Conservation (phyloP, 2,797 vertebrate species). For the Hydrolagus colliei region DNA sequence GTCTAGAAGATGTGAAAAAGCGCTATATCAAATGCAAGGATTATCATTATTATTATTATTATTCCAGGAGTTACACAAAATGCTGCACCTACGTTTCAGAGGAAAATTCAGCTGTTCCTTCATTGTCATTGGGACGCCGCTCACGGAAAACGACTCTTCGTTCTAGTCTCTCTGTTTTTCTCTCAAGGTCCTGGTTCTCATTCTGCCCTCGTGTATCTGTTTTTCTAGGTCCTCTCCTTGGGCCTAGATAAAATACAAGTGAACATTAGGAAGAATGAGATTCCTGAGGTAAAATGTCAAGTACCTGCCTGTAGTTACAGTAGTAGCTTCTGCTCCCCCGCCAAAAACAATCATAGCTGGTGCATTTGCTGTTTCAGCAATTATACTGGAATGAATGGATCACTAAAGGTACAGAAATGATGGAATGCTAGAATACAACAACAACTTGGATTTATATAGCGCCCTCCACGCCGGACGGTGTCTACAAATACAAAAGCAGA, state of each 20-base stretch:
- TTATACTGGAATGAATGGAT: background rate
- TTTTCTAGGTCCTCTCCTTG: conserved; percentile 44
- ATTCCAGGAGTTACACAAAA: too few species aligned
- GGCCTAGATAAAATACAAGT: conserved; percentile 45
- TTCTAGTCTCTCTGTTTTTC: conserved; percentile 50
- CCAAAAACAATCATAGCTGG: too few species aligned
- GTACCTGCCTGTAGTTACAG: background rate
- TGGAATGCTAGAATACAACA: background rate
- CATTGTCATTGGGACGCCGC: conserved; percentile 44
- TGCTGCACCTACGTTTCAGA: conserved; percentile 52
- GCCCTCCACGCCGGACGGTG: background rate
- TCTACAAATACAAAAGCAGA: too few species aligned
- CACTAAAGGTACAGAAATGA: background rate
- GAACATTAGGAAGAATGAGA: background rate
- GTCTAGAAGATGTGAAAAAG: too few species aligned
- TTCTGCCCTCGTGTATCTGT: conserved; percentile 46
- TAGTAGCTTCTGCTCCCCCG: background rate
- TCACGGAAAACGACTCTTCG: conserved; percentile 52
- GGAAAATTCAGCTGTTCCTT: conserved; percentile 50
- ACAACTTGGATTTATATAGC: background rate
- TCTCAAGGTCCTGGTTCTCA: conserved; percentile 47
- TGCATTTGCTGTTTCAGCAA: background rate
- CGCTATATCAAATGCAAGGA: too few species aligned
- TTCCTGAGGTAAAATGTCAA: background rate
- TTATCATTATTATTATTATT: too few species aligned